Percentiles rank a stretch among this genome's conserved stretches.
Conservation (phyloP, 2,113 vertebrate species). For the Neofelis nebulosa region DNA sequence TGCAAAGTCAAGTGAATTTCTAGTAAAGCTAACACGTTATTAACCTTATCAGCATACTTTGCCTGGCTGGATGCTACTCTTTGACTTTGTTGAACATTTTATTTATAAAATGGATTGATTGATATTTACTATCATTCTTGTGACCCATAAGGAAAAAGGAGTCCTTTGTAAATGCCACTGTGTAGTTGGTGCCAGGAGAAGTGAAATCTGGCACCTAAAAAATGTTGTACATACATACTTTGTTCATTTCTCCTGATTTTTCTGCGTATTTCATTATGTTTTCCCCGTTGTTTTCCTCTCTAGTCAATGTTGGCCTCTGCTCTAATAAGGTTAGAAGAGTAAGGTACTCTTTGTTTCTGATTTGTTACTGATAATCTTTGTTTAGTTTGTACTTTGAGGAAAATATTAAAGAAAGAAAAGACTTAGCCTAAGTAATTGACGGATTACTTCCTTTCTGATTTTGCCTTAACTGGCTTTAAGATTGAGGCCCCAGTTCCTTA, state of each 20-base stretch:
- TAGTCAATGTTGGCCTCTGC: background rate
- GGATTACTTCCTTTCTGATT: background rate
- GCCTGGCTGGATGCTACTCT: background rate
- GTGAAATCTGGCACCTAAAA: background rate
- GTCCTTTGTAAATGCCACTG: background rate
- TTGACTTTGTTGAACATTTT: slow-evolving; percentile 50
- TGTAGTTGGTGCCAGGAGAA: background rate
- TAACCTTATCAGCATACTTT: background rate
- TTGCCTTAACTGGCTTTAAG: background rate
- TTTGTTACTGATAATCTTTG: background rate
- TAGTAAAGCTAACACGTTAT: background rate
- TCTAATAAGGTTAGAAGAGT: background rate
- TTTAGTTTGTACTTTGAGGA: background rate
- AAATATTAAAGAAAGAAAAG: background rate
- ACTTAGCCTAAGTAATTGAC: background rate
- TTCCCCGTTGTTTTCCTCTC: background rate
- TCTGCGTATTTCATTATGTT: background rate
- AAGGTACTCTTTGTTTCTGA: background rate
- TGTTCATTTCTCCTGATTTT: background rate
- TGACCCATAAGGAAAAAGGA: slow-evolving; percentile 7
- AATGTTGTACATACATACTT: background rate
- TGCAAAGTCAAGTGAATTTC: slow-evolving; percentile 44
- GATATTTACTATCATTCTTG: background rate
- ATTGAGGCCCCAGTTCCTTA: background rate
- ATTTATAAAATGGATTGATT: slow-evolving; percentile 51